phyloP scores from a whole-genome alignment of 2,888 invertebrate genomes.

The Plemyria rubiginata region DNA sequence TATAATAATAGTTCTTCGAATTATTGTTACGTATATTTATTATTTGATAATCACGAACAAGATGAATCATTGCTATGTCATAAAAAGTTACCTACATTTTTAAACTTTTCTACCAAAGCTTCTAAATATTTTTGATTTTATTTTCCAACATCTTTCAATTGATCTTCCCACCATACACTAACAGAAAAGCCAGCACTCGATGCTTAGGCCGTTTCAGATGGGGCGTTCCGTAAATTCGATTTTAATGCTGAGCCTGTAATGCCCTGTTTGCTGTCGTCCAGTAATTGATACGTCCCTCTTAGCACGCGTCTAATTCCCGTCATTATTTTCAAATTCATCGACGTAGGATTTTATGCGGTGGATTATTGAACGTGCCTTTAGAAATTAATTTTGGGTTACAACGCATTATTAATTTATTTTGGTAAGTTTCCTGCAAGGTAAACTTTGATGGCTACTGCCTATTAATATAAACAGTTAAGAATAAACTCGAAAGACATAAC shows the following conservation, averaged over 20 bases:
- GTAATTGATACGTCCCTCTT: conserved; percentile 82
- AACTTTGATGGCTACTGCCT: conserved; percentile 11
- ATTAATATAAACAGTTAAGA: too few species aligned
- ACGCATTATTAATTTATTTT: conserved; percentile 47
- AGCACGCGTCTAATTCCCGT: conserved; percentile 77
- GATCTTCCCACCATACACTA: conserved; percentile 53
- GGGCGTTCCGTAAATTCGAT: conserved; percentile 78
- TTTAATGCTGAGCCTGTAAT: conserved; percentile 82
- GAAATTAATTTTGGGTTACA: conserved; percentile 53
- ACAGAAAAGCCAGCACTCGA: conserved; percentile 30
- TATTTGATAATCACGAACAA: too few species aligned
- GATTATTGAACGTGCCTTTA: conserved; percentile 65
- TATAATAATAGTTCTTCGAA: too few species aligned
- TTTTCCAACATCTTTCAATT: conserved; percentile 3
- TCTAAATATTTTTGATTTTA: background rate
- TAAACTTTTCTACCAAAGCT: too few species aligned
- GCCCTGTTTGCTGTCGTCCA: conserved; percentile 72
- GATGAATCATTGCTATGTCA: too few species aligned
- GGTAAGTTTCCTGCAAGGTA: conserved; percentile 32
- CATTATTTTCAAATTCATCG: conserved; percentile 82
- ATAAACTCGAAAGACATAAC: too few species aligned
- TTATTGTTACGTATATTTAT: too few species aligned
- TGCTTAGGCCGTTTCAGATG: conserved; percentile 30
- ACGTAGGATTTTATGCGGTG: conserved; percentile 70
- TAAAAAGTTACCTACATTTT: too few species aligned